Evolutionary conservation across 2,113 vertebrate genomes (phyloP), one percentile per base, ranked within the genome.

Genomic region (Pedionomus torquatus): DNA sequence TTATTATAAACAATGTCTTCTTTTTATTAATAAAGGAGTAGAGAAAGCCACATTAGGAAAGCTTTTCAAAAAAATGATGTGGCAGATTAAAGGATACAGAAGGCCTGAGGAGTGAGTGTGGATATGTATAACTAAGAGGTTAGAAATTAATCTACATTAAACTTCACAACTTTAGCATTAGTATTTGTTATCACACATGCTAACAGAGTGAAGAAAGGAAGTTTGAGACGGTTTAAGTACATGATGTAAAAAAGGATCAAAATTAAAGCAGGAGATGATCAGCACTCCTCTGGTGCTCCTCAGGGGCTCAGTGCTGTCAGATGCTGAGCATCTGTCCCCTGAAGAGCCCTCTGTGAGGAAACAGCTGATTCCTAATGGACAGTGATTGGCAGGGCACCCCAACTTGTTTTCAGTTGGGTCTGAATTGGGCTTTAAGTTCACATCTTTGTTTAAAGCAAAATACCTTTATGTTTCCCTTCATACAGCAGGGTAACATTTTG

Each of bases 1-100:
- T 89, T 94, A 79, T 70, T 91, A 87, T 82, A 94, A 95, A 94
- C 66, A 88, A 39, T 75, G 91, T 78, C 69, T 60, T 92, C 46
- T 82, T 84, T 90, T 93, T 83, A 79, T 86, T 94, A 91, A 90
- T 92, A 94, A 95, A 93, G 25, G 11, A 80, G 39, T 61, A 80
- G 54, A 66, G 63, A 94, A 95, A 87, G 58, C 13, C 66, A 77
- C 89, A n/a, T 63, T 63, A 89, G 26, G 44, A 89, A 74, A 77
- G 12, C n/a, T 92, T 64, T 78, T 44, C 68, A 81, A 80, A 78
- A 69, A 82, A 80, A 79, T 44, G 1, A 58, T 44, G 33, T 64
- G 43, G 49, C 71, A 94, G 41, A 69, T 60, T 72, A 77, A 83
- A 65, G 58, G 54, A 87, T 61, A 85, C 26, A 63, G 49, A 55